These are phyloP conservation scores for Brachionus paranguensis DNA, from an alignment of 1,140 invertebrate species.

Conservation along the genomic window DNA sequence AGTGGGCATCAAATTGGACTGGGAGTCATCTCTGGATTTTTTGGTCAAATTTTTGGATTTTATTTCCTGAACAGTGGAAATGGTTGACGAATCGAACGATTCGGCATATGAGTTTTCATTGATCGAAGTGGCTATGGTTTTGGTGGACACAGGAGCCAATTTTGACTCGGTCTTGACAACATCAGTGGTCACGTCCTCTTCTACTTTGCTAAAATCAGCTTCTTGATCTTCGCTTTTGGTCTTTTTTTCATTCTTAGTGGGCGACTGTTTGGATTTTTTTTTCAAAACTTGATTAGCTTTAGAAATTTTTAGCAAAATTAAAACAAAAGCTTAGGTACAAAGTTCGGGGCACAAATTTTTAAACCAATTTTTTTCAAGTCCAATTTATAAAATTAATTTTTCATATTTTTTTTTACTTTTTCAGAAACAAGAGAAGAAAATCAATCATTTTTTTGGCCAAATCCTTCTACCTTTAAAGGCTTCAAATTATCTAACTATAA, in stretches of 20 bases:
- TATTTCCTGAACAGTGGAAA: not conserved
- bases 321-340: not conserved
- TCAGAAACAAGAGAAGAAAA: too few relatives aligned
- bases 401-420: too few relatives aligned
- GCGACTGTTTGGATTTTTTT: not conserved
- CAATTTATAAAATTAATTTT: too few relatives aligned
- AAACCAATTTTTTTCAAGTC: too few relatives aligned
- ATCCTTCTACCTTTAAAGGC: too few relatives aligned
- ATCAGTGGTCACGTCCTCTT: not conserved
- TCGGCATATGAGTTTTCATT: constrained; percentile 41
- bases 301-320: not conserved
- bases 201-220: not conserved
- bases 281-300: constrained; percentile 6
- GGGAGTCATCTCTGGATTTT: not conserved
- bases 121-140: not conserved
- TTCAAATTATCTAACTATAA: too few relatives aligned
- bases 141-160: not conserved
- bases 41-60: not conserved
- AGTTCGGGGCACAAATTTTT: too few relatives aligned
- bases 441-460: too few relatives aligned
- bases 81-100: constrained; percentile 41
- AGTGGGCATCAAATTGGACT: not conserved
- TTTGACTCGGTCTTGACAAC: not conserved
- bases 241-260: not conserved
- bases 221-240: not conserved